These are phyloP conservation scores for Grapholita molesta DNA, from an alignment of 1,140 invertebrate genomes.

Conservation along the genomic window DNA sequence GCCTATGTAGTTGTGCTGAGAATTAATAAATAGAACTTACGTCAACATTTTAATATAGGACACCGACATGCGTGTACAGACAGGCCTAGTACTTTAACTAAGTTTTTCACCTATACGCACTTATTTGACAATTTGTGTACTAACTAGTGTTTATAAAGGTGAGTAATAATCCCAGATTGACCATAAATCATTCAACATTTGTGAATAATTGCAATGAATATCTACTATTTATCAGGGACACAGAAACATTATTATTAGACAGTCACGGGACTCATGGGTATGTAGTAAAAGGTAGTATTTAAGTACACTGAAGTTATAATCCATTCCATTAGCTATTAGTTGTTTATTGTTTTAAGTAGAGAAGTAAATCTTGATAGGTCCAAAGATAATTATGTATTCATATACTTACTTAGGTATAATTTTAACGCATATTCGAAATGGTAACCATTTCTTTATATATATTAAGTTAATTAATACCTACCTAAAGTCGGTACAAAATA, in stretches of 20 bases:
- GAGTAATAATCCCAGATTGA: too few species aligned
- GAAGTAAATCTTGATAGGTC: background rate
- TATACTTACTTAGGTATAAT: background rate
- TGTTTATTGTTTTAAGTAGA: background rate
- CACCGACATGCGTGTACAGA: too few species aligned
- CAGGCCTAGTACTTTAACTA: too few species aligned
- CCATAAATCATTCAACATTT: background rate
- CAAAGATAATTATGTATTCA: too few species aligned
- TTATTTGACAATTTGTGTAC: too few species aligned
- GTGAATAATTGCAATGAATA: background rate
- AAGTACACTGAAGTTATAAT: background rate
- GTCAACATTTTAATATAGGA: too few species aligned
- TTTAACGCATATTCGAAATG: background rate
- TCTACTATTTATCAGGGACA: background rate
- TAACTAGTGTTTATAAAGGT: too few species aligned
- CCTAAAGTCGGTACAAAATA: background rate
- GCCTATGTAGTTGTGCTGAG: too few species aligned
- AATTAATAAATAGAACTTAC: too few species aligned
- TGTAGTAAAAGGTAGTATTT: background rate
- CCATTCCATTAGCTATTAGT: background rate
- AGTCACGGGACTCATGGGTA: too few species aligned
- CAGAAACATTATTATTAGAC: background rate
- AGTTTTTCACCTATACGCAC: too few species aligned
- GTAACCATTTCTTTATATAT: background rate
- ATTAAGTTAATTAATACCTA: background rate